Conservation (phyloP, 2,113 vertebrate species). For the Petromus typicus region DNA sequence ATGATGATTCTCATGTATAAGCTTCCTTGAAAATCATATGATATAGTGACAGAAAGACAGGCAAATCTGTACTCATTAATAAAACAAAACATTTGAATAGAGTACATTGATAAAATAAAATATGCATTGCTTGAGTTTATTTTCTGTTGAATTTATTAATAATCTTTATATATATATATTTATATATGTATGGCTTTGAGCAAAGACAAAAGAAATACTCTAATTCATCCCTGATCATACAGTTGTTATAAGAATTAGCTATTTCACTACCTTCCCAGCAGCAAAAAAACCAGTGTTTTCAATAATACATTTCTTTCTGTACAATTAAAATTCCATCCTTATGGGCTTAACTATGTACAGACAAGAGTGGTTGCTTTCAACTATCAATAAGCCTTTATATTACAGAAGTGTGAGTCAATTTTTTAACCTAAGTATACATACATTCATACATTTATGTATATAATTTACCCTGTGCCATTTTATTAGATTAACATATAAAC, state of each 20-base stretch:
- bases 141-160: slow-evolving; percentile 90
- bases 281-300: slow-evolving; percentile 85
- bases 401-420: slow-evolving; percentile 87
- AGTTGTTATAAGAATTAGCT: slow-evolving; percentile 86
- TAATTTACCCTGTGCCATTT: slow-evolving; percentile 88
- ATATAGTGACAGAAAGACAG: slow-evolving; percentile 44
- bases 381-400: slow-evolving; percentile 87
- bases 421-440: slow-evolving; percentile 86
- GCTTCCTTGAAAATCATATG: not conserved
- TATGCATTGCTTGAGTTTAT: slow-evolving; percentile 83
- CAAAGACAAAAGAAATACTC: slow-evolving; percentile 90
- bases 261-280: slow-evolving; percentile 84
- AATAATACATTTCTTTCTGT: slow-evolving; percentile 89
- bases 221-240: slow-evolving; percentile 88
- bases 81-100: slow-evolving; percentile 71
- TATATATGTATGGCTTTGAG: slow-evolving; percentile 92
- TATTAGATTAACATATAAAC: slow-evolving; percentile 87
- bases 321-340: slow-evolving; percentile 87
- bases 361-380: slow-evolving; percentile 87
- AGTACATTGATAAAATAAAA: slow-evolving; percentile 81
- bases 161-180: slow-evolving; percentile 86
- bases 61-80: slow-evolving; percentile 40
- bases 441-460: slow-evolving; percentile 85
- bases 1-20: slow-evolving; percentile 5
- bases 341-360: slow-evolving; percentile 88